Evolutionary conservation across 2,113 vertebrate genomes (phyloP), one percentile per base, ranked within the genome.

Genomic region (Chloroceryle aenea): DNA sequence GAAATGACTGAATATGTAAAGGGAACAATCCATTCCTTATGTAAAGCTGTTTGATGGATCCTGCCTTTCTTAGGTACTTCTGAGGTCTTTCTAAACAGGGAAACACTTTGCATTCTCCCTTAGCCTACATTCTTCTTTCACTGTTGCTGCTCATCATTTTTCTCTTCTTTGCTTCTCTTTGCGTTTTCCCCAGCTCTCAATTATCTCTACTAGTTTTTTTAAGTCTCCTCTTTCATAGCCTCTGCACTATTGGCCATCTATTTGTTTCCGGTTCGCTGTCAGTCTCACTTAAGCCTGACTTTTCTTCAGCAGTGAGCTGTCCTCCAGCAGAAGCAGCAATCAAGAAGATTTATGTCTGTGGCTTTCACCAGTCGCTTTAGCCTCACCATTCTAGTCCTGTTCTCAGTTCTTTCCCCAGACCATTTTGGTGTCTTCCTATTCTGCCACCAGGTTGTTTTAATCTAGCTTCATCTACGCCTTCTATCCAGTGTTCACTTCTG

Each of bases 231-330:
- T 82, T 76, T 91, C 59, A 17, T 53, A 73, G 48, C 56, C 58
- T 87, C 48, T 53, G 43, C 30, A 14, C 66, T 87, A 27, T 59
- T 89, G 69, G 66, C 52, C 66, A 76, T 58, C 77, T 87, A 26
- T 89, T 95, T 96, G 43, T 89, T 93, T 95, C 58, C 61, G 56
- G 15, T 92, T 92, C 20, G n/a, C 48, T 79, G 69, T 85, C 91
- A 91, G 47, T 94, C 91, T 87, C 76, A 63, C 50, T 94, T 82
- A 89, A 95, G 12, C 48, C 40, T 87, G 78, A n/a, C 76, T 95
- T 86, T 90, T 47, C 77, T 87, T 79, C 67, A 89, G 62, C 43
- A 14, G 7, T 34, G 43, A 87, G 36, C 87, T 87, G 66, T 92
- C 19, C 43, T 32, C 13, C 48, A 73, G 61, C 21, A 63, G 68